These are phyloP conservation scores for Tribolium castaneum DNA, from an alignment of 1,140 invertebrate genomes.

Conservation along the genomic window DNA sequence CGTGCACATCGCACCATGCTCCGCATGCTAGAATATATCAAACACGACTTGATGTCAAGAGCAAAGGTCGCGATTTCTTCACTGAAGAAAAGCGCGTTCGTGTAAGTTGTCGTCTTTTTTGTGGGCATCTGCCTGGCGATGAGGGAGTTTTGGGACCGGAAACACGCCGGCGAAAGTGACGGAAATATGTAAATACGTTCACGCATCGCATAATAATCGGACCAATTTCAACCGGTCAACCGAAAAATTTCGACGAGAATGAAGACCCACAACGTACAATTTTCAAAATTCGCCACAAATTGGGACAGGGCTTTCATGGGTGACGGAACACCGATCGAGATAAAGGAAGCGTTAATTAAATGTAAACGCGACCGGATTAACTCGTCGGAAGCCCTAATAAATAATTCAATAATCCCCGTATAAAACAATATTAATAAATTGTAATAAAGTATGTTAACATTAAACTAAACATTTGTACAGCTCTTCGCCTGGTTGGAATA, in stretches of 20 bases:
- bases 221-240: conserved; percentile 14
- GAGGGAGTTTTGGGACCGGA: conserved; percentile 13
- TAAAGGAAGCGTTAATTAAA: conserved; percentile 22
- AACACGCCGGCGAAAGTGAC: conserved; percentile 8
- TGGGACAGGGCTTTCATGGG: neutral
- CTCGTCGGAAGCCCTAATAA: too few relatives aligned
- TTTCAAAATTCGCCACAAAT: neutral
- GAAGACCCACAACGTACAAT: neutral
- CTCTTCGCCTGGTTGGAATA: too few relatives aligned
- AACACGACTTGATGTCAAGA: conserved; percentile 8
- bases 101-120: neutral
- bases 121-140: neutral
- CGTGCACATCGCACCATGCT: conserved; percentile 31
- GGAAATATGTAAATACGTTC: conserved; percentile 31
- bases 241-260: neutral
- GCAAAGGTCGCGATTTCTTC: conserved; percentile 24
- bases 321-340: neutral
- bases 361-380: neutral
- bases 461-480: too few relatives aligned
- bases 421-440: too few relatives aligned
- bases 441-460: too few relatives aligned
- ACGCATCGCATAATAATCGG: conserved; percentile 33
- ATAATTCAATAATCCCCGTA: too few relatives aligned
- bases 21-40: conserved; percentile 20
- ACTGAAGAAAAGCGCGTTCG: neutral